Evolutionary conservation across 2,113 vertebrate species (phyloP).

Genomic region (Chaetodon auriga): DNA sequence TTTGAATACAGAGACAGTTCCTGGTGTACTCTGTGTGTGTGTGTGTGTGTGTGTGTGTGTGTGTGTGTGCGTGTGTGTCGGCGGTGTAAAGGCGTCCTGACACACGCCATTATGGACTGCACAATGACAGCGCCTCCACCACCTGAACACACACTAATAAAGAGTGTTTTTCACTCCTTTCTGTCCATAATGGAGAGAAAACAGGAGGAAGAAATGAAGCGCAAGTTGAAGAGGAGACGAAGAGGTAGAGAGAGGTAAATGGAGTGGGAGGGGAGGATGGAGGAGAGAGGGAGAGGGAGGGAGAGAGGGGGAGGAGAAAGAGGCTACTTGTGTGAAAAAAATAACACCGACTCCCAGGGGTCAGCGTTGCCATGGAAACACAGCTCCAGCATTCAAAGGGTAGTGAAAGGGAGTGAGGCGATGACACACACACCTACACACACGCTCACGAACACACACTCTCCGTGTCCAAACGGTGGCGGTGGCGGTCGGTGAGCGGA

Average conservation of each 20-base stretch:
- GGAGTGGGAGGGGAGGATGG: conserved; percentile 56
- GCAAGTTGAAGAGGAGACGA: conserved; percentile 21
- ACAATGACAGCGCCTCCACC: background rate
- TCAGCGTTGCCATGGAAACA: conserved; percentile 87
- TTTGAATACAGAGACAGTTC: conserved; percentile 26
- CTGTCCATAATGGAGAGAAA: conserved; percentile 1
- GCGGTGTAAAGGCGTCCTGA: background rate
- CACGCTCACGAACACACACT: conserved; percentile 34
- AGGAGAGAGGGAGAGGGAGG: conserved; percentile 32
- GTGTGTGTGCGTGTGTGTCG: conserved; percentile 17
- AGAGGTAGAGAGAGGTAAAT: conserved; percentile 50
- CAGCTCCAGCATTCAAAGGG: conserved; percentile 83
- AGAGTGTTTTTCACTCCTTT: background rate
- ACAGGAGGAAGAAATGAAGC: conserved; percentile 18
- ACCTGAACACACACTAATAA: conserved; percentile 12
- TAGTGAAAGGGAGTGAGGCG: conserved; percentile 79
- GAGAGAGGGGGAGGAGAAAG: conserved; percentile 69
- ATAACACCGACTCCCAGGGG: conserved; percentile 83
- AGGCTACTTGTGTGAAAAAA: conserved; percentile 74
- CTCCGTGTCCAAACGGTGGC: background rate
- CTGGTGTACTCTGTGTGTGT: background rate
- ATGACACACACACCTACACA: conserved; percentile 53
- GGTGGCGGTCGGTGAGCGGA: background rate
- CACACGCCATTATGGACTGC: background rate
- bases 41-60: conserved; percentile 11